Evolutionary conservation across 1,140 invertebrate genomes (phyloP).

Genomic region (Melanaphis sacchari): DNA sequence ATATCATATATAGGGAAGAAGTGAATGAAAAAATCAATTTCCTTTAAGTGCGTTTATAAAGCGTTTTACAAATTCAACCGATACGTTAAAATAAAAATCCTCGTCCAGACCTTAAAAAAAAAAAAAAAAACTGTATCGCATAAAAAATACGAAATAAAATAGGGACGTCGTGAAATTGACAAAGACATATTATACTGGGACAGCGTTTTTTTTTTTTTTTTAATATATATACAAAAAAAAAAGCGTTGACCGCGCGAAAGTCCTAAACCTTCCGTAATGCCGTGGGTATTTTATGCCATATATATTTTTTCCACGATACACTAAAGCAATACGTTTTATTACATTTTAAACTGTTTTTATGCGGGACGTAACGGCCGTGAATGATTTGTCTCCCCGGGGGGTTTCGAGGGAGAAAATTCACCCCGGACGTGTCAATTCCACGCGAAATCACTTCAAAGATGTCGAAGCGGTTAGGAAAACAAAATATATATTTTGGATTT

Average conservation of each 20-base stretch:
- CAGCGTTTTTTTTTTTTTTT: constrained; percentile 27
- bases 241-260: constrained; percentile 55
- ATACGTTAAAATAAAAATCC: constrained; percentile 58
- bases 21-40: constrained; percentile 56
- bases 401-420: constrained; percentile 55
- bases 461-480: constrained; percentile 42
- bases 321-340: constrained; percentile 54
- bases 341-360: constrained; percentile 58
- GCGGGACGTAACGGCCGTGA: constrained; percentile 54
- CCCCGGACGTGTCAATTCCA: constrained; percentile 55
- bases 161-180: constrained; percentile 56
- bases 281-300: constrained; percentile 38
- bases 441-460: constrained; percentile 53
- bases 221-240: constrained; percentile 39
- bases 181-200: constrained; percentile 56
- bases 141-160: constrained; percentile 55
- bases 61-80: constrained; percentile 57
- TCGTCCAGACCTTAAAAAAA: constrained; percentile 25
- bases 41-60: constrained; percentile 58
- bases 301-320: constrained; percentile 32
- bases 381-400: constrained; percentile 52
- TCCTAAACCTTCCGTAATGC: constrained; percentile 52
- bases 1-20: neutral
- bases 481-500: constrained; percentile 43
- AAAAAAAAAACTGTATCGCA: constrained; percentile 37